These are phyloP conservation scores for Ophion slaviceki DNA, from an alignment of 2,888 invertebrate genomes.

Conservation along the genomic window DNA sequence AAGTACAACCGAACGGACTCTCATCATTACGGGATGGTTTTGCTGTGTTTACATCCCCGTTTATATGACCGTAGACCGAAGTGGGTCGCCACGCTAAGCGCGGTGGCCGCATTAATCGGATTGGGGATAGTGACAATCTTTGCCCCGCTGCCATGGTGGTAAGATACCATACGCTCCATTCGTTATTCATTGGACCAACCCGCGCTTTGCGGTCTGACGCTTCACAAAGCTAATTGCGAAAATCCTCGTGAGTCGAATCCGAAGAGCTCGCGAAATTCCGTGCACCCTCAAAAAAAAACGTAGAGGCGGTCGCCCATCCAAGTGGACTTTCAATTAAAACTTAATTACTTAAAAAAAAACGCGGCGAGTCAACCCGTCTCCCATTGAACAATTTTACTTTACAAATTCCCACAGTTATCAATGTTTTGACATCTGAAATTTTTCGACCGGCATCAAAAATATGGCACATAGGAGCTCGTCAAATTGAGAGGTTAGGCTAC, in stretches of 20 bases:
- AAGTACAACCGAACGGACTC: neutral
- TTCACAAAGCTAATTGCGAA: constrained; percentile 35
- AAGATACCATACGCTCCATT: constrained; percentile 28
- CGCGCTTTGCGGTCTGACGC: constrained; percentile 34
- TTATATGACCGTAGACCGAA: neutral
- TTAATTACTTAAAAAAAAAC: too few species aligned
- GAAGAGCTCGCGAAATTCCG: neutral
- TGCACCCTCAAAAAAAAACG: too few species aligned
- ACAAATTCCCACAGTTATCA: too few species aligned
- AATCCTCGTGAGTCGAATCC: neutral
- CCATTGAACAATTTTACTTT: too few species aligned
- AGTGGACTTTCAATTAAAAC: too few species aligned
- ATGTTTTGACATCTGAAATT: too few species aligned
- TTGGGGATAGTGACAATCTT: neutral
- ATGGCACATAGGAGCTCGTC: too few species aligned
- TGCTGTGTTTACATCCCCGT: neutral
- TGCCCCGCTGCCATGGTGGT: neutral
- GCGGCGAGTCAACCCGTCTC: too few species aligned
- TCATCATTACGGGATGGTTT: constrained; percentile 17
- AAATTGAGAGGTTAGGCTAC: too few species aligned
- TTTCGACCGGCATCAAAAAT: too few species aligned
- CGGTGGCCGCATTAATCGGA: constrained; percentile 26
- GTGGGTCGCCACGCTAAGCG: neutral
- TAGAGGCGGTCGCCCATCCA: too few species aligned
- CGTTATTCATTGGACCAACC: constrained; percentile 48